phyloP scores from a whole-genome alignment of 2,888 invertebrate species.

The Rhaphigaster nebulosa region DNA sequence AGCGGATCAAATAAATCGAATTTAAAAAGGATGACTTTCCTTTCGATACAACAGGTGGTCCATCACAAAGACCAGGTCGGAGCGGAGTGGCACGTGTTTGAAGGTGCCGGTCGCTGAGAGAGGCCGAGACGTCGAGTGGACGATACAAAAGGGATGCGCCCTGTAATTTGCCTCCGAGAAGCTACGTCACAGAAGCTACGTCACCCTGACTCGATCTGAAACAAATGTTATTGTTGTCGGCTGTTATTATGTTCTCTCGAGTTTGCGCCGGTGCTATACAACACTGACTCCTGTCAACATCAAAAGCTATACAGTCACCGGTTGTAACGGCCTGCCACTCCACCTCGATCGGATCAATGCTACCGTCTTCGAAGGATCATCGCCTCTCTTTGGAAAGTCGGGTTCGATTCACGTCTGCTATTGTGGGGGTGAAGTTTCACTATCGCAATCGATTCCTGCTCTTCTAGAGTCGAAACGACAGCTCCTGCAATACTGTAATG shows the following conservation, averaged over 20 bases:
- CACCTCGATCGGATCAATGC: background rate
- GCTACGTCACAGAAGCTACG: slow-evolving; percentile 15
- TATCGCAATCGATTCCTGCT: background rate
- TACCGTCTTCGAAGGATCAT: background rate
- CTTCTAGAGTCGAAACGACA: background rate
- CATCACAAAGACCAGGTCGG: background rate
- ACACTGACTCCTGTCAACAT: background rate
- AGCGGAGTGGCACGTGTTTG: slow-evolving; percentile 20
- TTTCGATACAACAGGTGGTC: slow-evolving; percentile 17
- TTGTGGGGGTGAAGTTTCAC: background rate
- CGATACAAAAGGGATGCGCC: background rate
- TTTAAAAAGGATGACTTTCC: background rate
- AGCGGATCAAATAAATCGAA: slow-evolving; percentile 10
- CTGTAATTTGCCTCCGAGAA: background rate
- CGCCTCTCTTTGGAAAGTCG: background rate
- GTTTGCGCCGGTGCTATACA: background rate
- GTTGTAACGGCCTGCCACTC: slow-evolving; percentile 5
- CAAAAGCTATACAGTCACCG: slow-evolving; percentile 22
- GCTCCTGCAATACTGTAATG: background rate
- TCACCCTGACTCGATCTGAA: slow-evolving; percentile 47
- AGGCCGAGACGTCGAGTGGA: background rate
- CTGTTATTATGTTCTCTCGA: background rate
- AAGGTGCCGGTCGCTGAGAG: background rate
- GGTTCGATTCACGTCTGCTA: background rate
- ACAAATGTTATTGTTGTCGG: slow-evolving; percentile 46